Evolutionary conservation across 64 coral and sea anemone species (phyloP), one percentile per base, ranked within the genome.

Genomic region (Actinia tenebrosa): DNA sequence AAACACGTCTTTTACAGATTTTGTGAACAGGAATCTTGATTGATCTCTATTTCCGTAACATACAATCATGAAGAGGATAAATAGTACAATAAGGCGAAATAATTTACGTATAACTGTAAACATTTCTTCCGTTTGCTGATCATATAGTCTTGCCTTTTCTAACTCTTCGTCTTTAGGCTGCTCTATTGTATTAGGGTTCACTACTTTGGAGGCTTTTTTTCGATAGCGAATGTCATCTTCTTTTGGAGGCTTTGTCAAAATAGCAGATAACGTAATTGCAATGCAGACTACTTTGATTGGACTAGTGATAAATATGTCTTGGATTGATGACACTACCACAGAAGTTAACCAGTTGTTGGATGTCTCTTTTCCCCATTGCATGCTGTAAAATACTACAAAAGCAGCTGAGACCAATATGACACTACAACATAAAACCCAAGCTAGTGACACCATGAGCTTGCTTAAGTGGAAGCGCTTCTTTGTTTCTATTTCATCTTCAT

Each of bases 361-460:
- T 30, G 53, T 92, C 14, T 96, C 87, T 45, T 89, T 92, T 25
- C 94, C 94, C 94, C 94, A 96, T 78, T 89, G 44, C 75, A 96
- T 80, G 45, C 94, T 96, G 85, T 96, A 96, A 79, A 96, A 96
- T 19, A 96, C 71, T 7, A 89, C 90, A 60, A 89, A 92, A 17
- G 60, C 3, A 37, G 88, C 88, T 18, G 91, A 89, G 0, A 56
- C 60, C 44, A 92, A 43, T 18, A 89, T 92, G 1, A 61, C 45
- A 45, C 44, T 47, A 26, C 87, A 54, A 55, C 91, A 96, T 10
- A 96, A 81, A 19, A 82, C 46, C 94, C 94, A 96, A 27, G 84
- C 85, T 45, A 96, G 5, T 14, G 87, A 87, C 3, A 81, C 62
- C 47, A 72, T 85, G 47, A 90, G 62, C 26, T 53, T 82, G 13